phyloP scores from a whole-genome alignment of 2,113 vertebrate species.

The Oncorhynchus nerka region DNA sequence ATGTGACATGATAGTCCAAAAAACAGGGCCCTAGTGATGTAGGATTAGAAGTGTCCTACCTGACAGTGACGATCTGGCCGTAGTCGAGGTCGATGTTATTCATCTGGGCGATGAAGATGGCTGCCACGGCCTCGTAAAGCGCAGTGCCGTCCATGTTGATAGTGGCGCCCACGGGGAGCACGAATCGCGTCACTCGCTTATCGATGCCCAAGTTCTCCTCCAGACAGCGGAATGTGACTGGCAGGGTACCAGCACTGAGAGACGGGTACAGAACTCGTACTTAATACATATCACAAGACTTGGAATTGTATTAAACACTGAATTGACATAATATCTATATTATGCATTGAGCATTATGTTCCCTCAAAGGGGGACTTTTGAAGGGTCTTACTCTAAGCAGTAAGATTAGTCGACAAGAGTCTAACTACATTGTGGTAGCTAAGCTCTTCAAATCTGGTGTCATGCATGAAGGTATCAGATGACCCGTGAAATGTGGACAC shows the following conservation, averaged over 20 bases:
- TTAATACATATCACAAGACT: not conserved
- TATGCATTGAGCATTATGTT: too few relatives aligned
- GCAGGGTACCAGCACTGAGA: conserved; percentile 90
- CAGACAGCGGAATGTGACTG: conserved; percentile 95
- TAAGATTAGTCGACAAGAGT: too few relatives aligned
- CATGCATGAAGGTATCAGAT: too few relatives aligned
- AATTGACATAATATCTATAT: not conserved
- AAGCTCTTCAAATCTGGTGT: too few relatives aligned
- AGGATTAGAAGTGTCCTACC: conserved; percentile 67
- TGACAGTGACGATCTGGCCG: conserved; percentile 95
- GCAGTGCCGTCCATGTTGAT: conserved; percentile 99
- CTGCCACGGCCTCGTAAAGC: conserved; percentile 95
- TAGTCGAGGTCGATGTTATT: conserved; percentile 89
- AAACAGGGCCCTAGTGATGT: not conserved
- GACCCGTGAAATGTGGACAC: too few relatives aligned
- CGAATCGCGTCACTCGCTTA: conserved; percentile 95
- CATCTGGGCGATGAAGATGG: conserved; percentile 99
- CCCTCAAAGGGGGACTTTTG: too few relatives aligned
- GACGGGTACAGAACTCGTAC: not conserved
- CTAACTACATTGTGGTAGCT: too few relatives aligned
- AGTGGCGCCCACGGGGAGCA: conserved; percentile 96
- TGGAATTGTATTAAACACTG: not conserved
- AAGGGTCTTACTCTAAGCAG: too few relatives aligned
- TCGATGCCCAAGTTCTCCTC: conserved; percentile 97
- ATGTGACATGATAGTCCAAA: too few relatives aligned